Evolutionary conservation across 37 sponge, comb jelly and placozoan genomes (phyloP).

Genomic region (Cladorhizidae sp.): DNA sequence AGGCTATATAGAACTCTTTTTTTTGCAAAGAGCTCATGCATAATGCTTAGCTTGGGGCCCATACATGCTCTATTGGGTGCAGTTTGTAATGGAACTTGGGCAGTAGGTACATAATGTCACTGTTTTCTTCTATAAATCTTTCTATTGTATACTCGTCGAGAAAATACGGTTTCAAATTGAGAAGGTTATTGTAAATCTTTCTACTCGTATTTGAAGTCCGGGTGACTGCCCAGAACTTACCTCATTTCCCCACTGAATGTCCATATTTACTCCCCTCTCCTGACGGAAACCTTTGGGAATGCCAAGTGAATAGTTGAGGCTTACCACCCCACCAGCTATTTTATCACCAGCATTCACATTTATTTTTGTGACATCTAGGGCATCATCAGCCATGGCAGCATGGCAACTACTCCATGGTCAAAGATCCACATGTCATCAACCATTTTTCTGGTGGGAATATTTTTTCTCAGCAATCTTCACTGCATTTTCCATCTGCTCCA

Average conservation of each 20-base stretch:
- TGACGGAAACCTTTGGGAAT: background rate
- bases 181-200: no score
- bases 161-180: no score
- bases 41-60: constrained; percentile 41
- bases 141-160: constrained; percentile 25
- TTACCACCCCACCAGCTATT: constrained; percentile 25
- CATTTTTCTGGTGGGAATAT: constrained; percentile 53
- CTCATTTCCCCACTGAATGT: constrained; percentile 21
- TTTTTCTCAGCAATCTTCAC: constrained; percentile 49
- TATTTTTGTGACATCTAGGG: constrained; percentile 29
- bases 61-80: constrained; percentile 42
- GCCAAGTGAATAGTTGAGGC: constrained; percentile 1
- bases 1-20: no score
- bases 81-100: constrained; percentile 46
- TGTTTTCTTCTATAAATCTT: constrained; percentile 27
- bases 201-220: constrained; percentile 38
- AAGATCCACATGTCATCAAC: no score
- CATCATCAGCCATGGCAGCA: constrained; percentile 52
- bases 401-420: constrained; percentile 63
- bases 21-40: constrained; percentile 30
- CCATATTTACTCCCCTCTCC: constrained; percentile 22
- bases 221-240: constrained; percentile 21
- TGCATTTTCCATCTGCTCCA: constrained; percentile 29
- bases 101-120: constrained; percentile 36
- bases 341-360: constrained; percentile 42